Conservation (phyloP, 2,797 vertebrate genomes). For the Uromys caudimaculatus region DNA sequence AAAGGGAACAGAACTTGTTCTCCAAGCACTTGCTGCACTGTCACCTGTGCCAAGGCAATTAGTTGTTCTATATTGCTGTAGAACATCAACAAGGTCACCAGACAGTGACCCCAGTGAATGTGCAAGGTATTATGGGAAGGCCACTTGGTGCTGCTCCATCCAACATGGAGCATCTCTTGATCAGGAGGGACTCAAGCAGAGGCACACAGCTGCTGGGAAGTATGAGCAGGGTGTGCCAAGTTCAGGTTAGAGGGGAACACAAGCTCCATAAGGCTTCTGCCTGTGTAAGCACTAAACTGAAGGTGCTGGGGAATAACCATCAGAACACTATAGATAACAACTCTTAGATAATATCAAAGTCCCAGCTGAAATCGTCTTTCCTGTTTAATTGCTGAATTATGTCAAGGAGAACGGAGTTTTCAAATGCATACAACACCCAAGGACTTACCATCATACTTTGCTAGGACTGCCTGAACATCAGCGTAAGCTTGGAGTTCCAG, state of each 20-base stretch:
- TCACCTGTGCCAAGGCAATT: background rate
- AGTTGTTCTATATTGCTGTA: background rate
- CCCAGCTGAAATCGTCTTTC: constrained; percentile 30
- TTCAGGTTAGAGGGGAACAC: background rate
- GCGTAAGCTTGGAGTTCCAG: constrained; percentile 98
- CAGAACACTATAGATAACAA: background rate
- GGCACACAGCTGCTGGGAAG: background rate
- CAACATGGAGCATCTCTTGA: background rate
- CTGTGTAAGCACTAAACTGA: background rate
- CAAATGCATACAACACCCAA: constrained; percentile 29
- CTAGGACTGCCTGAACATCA: constrained; percentile 98
- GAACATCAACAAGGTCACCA: background rate
- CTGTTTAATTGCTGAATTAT: background rate
- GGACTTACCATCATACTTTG: constrained; percentile 97
- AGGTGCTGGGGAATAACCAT: background rate
- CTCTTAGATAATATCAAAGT: background rate
- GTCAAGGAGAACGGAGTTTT: constrained; percentile 3
- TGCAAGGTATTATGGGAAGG: background rate
- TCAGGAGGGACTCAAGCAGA: background rate
- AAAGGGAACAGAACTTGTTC: background rate
- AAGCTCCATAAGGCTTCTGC: background rate
- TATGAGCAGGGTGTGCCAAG: background rate
- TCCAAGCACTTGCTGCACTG: background rate
- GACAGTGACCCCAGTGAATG: background rate
- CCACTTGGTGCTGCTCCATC: background rate